Evolutionary conservation across 2,888 invertebrate genomes (phyloP).

Genomic region (Apamea crenata): DNA sequence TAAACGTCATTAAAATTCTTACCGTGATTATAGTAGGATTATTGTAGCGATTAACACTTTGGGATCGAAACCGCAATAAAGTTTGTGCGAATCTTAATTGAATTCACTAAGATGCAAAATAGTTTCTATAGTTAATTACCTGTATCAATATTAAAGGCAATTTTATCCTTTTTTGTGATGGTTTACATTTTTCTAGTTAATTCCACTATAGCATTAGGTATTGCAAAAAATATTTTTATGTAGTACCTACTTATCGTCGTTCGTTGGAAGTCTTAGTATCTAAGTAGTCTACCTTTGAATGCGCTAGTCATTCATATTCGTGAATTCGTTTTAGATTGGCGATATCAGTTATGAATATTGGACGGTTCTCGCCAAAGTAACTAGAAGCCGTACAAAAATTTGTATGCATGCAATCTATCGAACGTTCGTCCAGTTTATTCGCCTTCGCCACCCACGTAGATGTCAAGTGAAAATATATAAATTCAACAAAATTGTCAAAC

Average conservation of each 20-base stretch:
- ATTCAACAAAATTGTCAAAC: conserved; percentile 47
- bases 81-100: conserved; percentile 4
- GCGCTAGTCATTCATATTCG: not conserved
- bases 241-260: not conserved
- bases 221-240: not conserved
- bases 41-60: conserved; percentile 20
- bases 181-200: not conserved
- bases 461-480: conserved; percentile 45
- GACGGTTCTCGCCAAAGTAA: not conserved
- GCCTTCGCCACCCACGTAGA: conserved; percentile 61
- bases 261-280: not conserved
- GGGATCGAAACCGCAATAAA: conserved; percentile 13
- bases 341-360: conserved; percentile 1
- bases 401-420: conserved; percentile 36
- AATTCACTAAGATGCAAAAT: not conserved
- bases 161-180: not conserved
- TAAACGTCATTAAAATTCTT: conserved; percentile 30
- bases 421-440: conserved; percentile 35
- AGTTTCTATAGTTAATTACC: not conserved
- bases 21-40: conserved; percentile 18
- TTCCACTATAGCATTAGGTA: not conserved
- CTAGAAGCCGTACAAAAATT: conserved; percentile 5
- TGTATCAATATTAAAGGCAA: not conserved
- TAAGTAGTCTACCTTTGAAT: not conserved
- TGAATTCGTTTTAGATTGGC: not conserved